Base-by-base conservation (phyloP, 1,140 invertebrate species). In the Thaumetopoea pityocampa region DNA sequence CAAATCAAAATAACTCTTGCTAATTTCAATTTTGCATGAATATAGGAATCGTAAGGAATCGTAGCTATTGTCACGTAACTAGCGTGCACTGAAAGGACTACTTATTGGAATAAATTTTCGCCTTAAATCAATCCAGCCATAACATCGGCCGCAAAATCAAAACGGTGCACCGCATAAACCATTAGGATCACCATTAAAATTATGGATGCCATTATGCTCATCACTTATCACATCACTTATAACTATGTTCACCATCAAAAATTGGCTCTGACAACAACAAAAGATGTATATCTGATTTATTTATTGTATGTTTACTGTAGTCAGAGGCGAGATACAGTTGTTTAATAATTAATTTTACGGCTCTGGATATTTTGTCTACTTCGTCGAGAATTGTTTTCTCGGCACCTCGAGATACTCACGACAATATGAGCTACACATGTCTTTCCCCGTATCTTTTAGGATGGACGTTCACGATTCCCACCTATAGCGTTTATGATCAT, bases 221-320 rank as follows among this genome's bases (percentile, higher is more conserved):
- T 35, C 35, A 38, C 36, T 26, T n/a, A n/a, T n/a, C n/a, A n/a
- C n/a, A n/a, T n/a, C n/a, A n/a, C n/a, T 17, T 35, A 40, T 47
- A 46, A 47, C 41, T 47, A 40, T 47, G 34, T 34, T 29, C 40
- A 15, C 44, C 29, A 23, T 30, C 23, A 45, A 28, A 27, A 45
- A 27, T 36, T 45, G 29, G 33, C 17, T 29, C 27, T 29, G 42
- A 36, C 42, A 29, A 38, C 36, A 47, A 41, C 11, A 36, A 47
- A 30, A 46, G 34, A 47, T 40, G 33, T 46, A 32, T 38, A 47
- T 47, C 29, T 34, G 44, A 47, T 47, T 34, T 47, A 47, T 47
- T 40, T 47, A 47, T 47, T 47, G 36, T 38, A 27, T 34, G 22
- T 47, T 28, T 40, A 34, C 30, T 29, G 19, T 8, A 14, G 28